Percentiles rank a stretch among this genome's conserved stretches.
Conservation (phyloP, 2,113 vertebrate species). For the rabbit (Oryctolagus cuniculus) region DNA sequence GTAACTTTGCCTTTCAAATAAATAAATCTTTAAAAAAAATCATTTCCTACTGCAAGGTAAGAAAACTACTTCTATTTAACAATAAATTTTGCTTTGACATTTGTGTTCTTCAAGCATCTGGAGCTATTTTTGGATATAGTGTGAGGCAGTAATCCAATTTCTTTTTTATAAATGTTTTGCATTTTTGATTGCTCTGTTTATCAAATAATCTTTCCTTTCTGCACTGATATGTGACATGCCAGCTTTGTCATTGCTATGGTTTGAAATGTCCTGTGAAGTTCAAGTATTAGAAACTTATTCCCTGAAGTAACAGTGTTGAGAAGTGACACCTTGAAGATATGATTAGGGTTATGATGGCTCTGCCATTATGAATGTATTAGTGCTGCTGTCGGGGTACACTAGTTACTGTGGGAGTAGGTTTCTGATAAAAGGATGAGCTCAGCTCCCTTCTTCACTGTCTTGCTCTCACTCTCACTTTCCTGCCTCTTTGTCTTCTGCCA, state of each 20-base stretch:
- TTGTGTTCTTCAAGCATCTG: conserved; percentile 17
- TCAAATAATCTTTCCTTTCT: neutral
- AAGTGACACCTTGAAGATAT: neutral
- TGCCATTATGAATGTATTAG: neutral
- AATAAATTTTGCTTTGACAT: conserved; percentile 1
- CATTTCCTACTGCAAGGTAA: neutral
- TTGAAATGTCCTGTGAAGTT: neutral
- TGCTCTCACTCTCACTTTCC: neutral
- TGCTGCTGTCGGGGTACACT: neutral
- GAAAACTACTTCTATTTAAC: conserved; percentile 32
- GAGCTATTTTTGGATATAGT: neutral
- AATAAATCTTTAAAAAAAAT: neutral
- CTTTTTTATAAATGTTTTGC: neutral
- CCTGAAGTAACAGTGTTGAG: neutral
- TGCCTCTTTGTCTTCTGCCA: neutral
- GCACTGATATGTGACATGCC: neutral
- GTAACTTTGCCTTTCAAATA: no score
- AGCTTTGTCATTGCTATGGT: neutral
- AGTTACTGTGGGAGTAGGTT: neutral
- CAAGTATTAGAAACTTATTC: neutral
- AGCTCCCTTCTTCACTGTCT: neutral
- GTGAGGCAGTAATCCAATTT: conserved; percentile 2
- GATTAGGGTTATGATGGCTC: neutral
- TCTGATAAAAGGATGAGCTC: neutral
- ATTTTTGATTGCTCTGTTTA: neutral